Evolutionary conservation across 2,797 vertebrate genomes (phyloP).

Genomic region (Staurois parvus): DNA sequence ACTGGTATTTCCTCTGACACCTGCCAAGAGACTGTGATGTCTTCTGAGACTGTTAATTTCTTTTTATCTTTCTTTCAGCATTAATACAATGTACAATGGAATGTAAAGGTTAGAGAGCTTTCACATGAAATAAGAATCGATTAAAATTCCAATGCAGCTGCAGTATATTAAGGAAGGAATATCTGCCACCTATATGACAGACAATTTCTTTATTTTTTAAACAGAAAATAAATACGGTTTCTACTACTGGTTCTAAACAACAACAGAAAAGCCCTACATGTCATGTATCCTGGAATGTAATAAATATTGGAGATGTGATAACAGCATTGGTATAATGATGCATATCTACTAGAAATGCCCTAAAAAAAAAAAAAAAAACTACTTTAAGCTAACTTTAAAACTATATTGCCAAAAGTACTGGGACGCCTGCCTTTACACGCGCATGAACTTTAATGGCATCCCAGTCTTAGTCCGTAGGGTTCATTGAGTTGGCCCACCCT

Average conservation of each 20-base stretch:
- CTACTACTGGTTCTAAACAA: background rate
- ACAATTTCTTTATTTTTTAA: background rate
- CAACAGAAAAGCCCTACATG: background rate
- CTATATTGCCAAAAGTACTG: no score
- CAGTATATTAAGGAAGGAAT: background rate
- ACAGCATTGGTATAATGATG: no score
- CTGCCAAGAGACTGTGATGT: background rate
- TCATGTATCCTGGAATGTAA: no score
- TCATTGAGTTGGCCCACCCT: no score
- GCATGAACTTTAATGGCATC: no score
- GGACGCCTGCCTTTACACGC: no score
- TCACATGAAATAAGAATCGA: background rate
- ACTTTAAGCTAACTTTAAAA: no score
- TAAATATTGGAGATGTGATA: no score
- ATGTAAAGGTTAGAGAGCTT: background rate
- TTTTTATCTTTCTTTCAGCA: background rate
- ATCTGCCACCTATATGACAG: background rate
- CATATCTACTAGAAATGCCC: no score
- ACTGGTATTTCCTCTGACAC: background rate
- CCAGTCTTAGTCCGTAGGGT: no score
- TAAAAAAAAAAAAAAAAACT: no score
- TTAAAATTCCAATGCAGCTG: background rate
- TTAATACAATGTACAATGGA: background rate
- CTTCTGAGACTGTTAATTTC: background rate
- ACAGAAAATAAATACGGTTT: background rate